These are phyloP conservation scores for Parnassius glacialis DNA, from an alignment of 2,888 invertebrate species.

Conservation along the genomic window DNA sequence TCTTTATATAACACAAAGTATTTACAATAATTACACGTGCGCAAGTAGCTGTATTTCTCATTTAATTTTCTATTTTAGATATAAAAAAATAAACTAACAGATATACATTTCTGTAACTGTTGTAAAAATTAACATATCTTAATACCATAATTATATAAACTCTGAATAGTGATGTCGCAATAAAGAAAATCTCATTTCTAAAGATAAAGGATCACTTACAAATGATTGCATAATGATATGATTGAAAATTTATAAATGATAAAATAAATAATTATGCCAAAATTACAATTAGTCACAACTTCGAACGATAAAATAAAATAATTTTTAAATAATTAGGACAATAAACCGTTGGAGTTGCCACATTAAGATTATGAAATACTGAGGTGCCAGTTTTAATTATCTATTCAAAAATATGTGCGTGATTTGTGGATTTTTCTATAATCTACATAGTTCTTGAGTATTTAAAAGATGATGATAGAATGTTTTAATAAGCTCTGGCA, in stretches of 20 bases:
- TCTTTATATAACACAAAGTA: constrained; percentile 64
- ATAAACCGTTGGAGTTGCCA: constrained; percentile 15
- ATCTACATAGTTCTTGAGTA: not conserved
- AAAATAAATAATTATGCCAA: constrained; percentile 39
- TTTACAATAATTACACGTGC: constrained; percentile 71
- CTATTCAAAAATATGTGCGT: constrained; percentile 3
- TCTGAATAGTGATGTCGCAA: constrained; percentile 52
- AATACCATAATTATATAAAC: constrained; percentile 6
- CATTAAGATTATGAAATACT: constrained; percentile 4
- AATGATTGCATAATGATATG: constrained; percentile 51
- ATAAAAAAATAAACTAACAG: constrained; percentile 10
- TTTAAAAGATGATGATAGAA: not conserved
- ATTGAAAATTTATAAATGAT: constrained; percentile 42
- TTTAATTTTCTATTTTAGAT: constrained; percentile 29
- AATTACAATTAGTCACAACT: constrained; percentile 43
- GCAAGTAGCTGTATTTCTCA: constrained; percentile 37
- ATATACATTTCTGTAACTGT: constrained; percentile 12
- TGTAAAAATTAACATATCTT: constrained; percentile 28
- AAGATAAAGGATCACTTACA: constrained; percentile 35
- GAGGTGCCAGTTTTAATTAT: constrained; percentile 1
- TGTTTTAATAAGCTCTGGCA: too few species aligned
- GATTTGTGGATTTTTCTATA: too few species aligned
- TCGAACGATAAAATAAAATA: constrained; percentile 39
- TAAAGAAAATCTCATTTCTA: constrained; percentile 42
- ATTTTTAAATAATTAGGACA: constrained; percentile 51